A percentile compares a stretch with the other conserved stretches of the same genome.
phyloP scores from a whole-genome alignment of 2,888 invertebrate species.

The Dryococelus australis region DNA sequence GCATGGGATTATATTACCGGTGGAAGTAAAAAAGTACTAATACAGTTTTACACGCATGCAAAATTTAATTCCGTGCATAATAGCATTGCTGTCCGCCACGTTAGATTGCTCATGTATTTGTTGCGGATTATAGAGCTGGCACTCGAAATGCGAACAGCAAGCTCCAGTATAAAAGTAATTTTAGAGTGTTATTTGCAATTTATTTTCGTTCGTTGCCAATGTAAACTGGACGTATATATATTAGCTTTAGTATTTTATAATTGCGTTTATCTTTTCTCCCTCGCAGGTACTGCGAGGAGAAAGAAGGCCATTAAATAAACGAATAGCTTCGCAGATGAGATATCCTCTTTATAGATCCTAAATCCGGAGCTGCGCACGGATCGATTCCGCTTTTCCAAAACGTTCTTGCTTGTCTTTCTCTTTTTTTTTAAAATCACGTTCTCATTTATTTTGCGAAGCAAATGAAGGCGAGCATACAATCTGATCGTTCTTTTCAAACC shows the following conservation, averaged over 20 bases:
- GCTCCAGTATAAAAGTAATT: not conserved
- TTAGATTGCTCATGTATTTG: not conserved
- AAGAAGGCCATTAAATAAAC: slow-evolving; percentile 5
- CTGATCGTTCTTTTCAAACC: slow-evolving; percentile 23
- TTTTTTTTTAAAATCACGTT: not conserved
- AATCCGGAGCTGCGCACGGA: not conserved
- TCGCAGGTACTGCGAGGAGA: not conserved
- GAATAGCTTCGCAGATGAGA: slow-evolving; percentile 2
- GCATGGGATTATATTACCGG: not conserved
- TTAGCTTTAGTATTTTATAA: slow-evolving; percentile 16
- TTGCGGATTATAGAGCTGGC: not conserved
- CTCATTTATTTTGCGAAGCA: slow-evolving; percentile 26
- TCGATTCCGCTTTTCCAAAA: slow-evolving; percentile 2
- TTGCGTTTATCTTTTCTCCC: not conserved
- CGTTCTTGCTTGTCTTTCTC: not conserved
- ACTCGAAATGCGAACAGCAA: not conserved
- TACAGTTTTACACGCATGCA: not conserved
- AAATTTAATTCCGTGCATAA: not conserved
- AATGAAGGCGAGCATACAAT: slow-evolving; percentile 20
- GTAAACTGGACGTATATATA: slow-evolving; percentile 5
- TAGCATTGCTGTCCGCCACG: not conserved
- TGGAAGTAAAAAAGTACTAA: not conserved
- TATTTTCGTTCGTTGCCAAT: slow-evolving; percentile 11
- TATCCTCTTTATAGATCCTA: slow-evolving; percentile 16
- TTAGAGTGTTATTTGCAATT: not conserved